Evolutionary conservation across 1,140 invertebrate genomes (phyloP).

Genomic region (Zaprionus africanus): DNA sequence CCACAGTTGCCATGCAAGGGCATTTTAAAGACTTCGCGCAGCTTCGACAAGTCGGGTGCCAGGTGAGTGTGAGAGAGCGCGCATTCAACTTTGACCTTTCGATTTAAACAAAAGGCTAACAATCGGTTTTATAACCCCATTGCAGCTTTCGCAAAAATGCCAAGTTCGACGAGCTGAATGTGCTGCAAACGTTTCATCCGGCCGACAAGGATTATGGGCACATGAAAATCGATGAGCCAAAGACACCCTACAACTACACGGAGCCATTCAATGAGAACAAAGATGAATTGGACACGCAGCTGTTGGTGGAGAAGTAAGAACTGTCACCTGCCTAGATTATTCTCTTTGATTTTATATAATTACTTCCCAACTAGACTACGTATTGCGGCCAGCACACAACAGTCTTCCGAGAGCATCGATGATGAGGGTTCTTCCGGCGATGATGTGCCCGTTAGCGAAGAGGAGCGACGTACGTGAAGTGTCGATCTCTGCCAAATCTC

Average conservation of each 20-base stretch:
- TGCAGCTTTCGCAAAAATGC: conserved; percentile 89
- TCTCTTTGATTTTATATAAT: not conserved
- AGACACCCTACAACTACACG: conserved; percentile 96
- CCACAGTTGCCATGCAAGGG: conserved; percentile 93
- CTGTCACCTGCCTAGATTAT: not conserved
- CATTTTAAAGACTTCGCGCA: conserved; percentile 95
- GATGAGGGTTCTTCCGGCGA: conserved; percentile 87
- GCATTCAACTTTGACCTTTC: conserved; percentile 45
- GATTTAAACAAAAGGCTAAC: conserved; percentile 46
- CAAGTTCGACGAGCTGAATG: conserved; percentile 99
- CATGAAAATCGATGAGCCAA: conserved; percentile 99
- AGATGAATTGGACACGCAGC: conserved; percentile 91
- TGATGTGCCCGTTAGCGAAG: conserved; percentile 87
- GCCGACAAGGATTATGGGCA: conserved; percentile 99
- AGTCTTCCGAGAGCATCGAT: conserved; percentile 85
- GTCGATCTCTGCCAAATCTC: not conserved
- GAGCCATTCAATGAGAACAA: conserved; percentile 89
- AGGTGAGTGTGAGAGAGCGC: conserved; percentile 56
- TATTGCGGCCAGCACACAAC: conserved; percentile 83
- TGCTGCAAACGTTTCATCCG: conserved; percentile 98
- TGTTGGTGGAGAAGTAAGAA: conserved; percentile 89
- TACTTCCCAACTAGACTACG: conserved; percentile 77
- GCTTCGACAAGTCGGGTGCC: conserved; percentile 89
- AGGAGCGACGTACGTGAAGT: conserved; percentile 84
- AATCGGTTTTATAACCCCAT: conserved; percentile 23